phyloP scores from a whole-genome alignment of 53 echinoderm and acorn worm genomes.

The Hippasteria phrygiana region DNA sequence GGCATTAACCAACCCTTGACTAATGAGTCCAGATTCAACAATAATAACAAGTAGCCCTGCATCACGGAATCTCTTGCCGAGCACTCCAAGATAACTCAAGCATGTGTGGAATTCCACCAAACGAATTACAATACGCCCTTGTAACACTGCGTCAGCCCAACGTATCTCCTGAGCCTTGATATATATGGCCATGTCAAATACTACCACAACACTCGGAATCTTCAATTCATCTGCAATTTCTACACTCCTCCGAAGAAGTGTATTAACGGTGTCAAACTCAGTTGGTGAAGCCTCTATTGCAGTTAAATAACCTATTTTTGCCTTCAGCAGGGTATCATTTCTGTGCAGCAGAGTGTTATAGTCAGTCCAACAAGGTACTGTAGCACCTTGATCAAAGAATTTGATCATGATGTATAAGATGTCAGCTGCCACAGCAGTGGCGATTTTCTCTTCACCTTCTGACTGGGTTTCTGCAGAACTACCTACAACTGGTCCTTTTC shows the following conservation, averaged over 20 bases:
- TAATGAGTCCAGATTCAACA: constrained; percentile 58
- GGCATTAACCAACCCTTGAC: constrained; percentile 59
- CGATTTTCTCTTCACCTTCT: neutral
- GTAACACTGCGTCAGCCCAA: constrained; percentile 29
- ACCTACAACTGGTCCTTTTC: too few relatives aligned
- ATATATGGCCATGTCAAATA: constrained; percentile 66
- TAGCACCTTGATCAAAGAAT: neutral
- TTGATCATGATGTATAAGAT: neutral
- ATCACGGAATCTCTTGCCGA: constrained; percentile 42
- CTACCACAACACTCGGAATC: constrained; percentile 25
- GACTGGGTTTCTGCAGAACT: too few relatives aligned
- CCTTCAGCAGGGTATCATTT: constrained; percentile 22
- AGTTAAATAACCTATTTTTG: constrained; percentile 56
- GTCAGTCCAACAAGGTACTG: constrained; percentile 69
- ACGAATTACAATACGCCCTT: constrained; percentile 29
- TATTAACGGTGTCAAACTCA: constrained; percentile 61
- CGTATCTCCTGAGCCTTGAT: constrained; percentile 55
- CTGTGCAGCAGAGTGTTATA: constrained; percentile 56
- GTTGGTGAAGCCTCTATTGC: constrained; percentile 57
- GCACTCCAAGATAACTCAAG: constrained; percentile 11
- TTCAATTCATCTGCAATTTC: constrained; percentile 28
- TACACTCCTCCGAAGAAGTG: constrained; percentile 28
- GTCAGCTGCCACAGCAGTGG: neutral
- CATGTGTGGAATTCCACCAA: constrained; percentile 64
- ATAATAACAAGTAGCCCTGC: constrained; percentile 63